Conservation (phyloP, 1,140 invertebrate species). For the Acromyrmex echinatior region DNA sequence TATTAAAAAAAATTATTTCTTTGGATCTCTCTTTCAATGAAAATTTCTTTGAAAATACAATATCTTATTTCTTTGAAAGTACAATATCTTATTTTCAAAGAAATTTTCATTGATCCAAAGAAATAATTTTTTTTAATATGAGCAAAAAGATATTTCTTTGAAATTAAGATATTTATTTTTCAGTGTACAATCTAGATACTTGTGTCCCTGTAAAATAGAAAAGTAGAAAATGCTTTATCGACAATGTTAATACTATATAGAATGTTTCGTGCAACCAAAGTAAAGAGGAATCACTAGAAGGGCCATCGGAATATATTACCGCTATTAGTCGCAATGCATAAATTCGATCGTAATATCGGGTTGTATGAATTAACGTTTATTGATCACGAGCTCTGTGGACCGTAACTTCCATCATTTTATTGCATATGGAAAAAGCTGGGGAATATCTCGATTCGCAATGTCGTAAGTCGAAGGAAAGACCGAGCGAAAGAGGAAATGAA, state of each 20-base stretch:
- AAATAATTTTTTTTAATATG: too few species aligned
- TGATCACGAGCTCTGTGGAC: conserved; percentile 44
- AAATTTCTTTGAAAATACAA: too few species aligned
- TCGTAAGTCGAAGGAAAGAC: conserved; percentile 63
- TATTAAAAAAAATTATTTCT: too few species aligned
- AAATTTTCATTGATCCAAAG: too few species aligned
- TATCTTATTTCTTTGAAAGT: too few species aligned
- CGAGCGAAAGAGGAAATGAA: conserved; percentile 62
- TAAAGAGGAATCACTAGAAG: conserved; percentile 1
- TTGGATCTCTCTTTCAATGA: too few species aligned
- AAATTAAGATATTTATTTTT: too few species aligned
- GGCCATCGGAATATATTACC: conserved; percentile 38
- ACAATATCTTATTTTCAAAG: too few species aligned
- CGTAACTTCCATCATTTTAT: conserved; percentile 53
- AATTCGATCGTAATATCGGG: conserved; percentile 63
- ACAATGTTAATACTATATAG: not conserved
- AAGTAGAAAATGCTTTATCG: not conserved
- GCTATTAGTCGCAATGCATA: conserved; percentile 60
- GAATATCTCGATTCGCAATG: conserved; percentile 53
- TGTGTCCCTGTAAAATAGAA: not conserved
- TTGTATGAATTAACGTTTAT: conserved; percentile 60
- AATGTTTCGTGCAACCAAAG: not conserved
- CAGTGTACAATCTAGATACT: not conserved
- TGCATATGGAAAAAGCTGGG: conserved; percentile 62
- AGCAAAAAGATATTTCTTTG: too few species aligned